A percentile compares a stretch with the other conserved stretches of the same genome.
Evolutionary conservation across 2,888 invertebrate genomes (phyloP).

Genomic region (Leistus spinibarbis): DNA sequence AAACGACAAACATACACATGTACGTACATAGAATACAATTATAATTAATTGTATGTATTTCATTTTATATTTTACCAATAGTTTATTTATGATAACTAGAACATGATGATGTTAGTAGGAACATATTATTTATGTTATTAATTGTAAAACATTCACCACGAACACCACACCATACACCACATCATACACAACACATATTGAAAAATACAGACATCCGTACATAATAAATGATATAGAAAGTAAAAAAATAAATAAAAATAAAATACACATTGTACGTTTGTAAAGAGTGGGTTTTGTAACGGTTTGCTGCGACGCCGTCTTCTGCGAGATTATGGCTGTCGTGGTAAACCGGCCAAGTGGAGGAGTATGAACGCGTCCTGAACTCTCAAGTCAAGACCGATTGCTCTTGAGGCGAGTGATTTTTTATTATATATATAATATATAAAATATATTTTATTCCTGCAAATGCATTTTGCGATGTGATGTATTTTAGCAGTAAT

Average conservation of each 20-base stretch:
- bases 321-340: background rate
- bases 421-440: conserved; percentile 58
- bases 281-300: conserved; percentile 35
- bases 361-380: conserved; percentile 34
- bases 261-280: conserved; percentile 32
- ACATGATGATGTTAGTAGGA: conserved; percentile 26
- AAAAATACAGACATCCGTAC: conserved; percentile 15
- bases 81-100: conserved; percentile 19
- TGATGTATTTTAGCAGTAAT: conserved; percentile 65
- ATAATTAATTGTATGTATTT: conserved; percentile 14
- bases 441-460: conserved; percentile 79
- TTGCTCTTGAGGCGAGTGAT: conserved; percentile 55
- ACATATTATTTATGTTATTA: conserved; percentile 28
- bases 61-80: conserved; percentile 23
- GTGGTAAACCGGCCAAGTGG: background rate
- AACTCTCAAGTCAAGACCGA: conserved; percentile 44
- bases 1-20: conserved; percentile 9
- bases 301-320: background rate
- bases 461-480: conserved; percentile 81
- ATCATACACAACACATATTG: background rate
- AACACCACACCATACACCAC: background rate
- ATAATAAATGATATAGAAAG: conserved; percentile 7
- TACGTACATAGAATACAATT: conserved; percentile 4
- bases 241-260: conserved; percentile 10
- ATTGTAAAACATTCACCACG: conserved; percentile 3